These are phyloP conservation scores for Nymphalis io DNA, from an alignment of 1,140 invertebrate species.

Conservation along the genomic window DNA sequence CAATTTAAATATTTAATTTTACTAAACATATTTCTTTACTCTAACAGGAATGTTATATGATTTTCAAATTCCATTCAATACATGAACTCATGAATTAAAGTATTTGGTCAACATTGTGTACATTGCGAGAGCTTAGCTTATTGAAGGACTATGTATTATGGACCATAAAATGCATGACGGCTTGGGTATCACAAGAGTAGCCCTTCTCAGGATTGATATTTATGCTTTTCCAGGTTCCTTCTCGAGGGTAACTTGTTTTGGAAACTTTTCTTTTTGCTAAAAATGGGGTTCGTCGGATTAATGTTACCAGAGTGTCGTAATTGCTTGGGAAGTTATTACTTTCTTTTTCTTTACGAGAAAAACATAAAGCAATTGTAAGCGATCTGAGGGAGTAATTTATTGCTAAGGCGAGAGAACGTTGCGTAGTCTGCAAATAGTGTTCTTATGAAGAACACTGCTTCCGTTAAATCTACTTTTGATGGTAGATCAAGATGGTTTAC, in stretches of 20 bases:
- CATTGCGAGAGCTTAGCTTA: slow-evolving; percentile 3
- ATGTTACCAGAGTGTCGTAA: slow-evolving; percentile 70
- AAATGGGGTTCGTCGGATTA: slow-evolving; percentile 59
- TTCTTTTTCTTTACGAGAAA: slow-evolving; percentile 61
- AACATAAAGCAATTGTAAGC: slow-evolving; percentile 63
- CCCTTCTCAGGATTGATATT: slow-evolving; percentile 65
- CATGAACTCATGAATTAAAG: no score
- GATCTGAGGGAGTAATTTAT: slow-evolving; percentile 55
- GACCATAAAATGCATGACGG: slow-evolving; percentile 61
- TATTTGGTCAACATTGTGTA: not conserved
- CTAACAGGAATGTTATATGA: not conserved
- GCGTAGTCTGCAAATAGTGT: slow-evolving; percentile 14
- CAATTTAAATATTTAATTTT: not conserved
- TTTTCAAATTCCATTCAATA: no score
- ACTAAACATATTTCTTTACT: not conserved
- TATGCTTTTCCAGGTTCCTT: slow-evolving; percentile 63
- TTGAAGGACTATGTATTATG: slow-evolving; percentile 47
- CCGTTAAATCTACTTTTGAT: slow-evolving; percentile 1
- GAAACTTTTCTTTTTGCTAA: slow-evolving; percentile 59
- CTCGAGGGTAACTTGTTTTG: slow-evolving; percentile 62
- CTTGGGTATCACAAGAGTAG: slow-evolving; percentile 49
- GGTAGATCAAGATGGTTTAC: not conserved
- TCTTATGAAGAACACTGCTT: slow-evolving; percentile 13
- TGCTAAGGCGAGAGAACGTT: slow-evolving; percentile 44
- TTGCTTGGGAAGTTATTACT: slow-evolving; percentile 65